A percentile compares a stretch with the other conserved stretches of the same genome.
phyloP scores from a whole-genome alignment of 2,113 vertebrate species.

The Myrmecophaga tridactyla region DNA sequence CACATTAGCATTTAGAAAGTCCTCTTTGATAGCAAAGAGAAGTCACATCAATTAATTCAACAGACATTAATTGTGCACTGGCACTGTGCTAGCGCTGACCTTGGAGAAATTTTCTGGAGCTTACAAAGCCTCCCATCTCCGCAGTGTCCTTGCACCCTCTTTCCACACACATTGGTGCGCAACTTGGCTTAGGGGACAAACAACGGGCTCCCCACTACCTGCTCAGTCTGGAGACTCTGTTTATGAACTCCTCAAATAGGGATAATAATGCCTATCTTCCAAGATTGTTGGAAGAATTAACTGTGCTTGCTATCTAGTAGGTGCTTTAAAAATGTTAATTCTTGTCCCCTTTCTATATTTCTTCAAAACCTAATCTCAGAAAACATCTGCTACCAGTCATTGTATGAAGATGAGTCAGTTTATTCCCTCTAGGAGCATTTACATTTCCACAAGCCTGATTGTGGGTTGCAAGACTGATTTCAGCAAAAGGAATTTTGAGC shows the following conservation, averaged over 20 bases:
- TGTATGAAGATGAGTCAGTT: not conserved
- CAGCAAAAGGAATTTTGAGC: not conserved
- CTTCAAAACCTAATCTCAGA: slow-evolving; percentile 7
- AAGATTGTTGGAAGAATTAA: not conserved
- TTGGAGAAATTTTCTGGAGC: not conserved
- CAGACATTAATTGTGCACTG: not conserved
- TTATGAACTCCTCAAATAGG: not conserved
- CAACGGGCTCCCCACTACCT: not conserved
- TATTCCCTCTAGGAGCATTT: not conserved
- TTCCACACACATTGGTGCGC: not conserved
- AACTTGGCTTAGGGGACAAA: not conserved
- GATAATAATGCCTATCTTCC: not conserved
- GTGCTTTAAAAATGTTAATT: not conserved
- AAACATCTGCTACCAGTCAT: not conserved
- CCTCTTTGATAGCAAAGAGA: slow-evolving; percentile 4
- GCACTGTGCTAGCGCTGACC: not conserved
- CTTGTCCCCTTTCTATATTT: not conserved
- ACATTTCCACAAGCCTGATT: not conserved
- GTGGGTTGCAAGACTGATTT: not conserved
- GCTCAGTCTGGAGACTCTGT: not conserved
- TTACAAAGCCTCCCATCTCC: not conserved
- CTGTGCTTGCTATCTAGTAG: not conserved
- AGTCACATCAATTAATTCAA: slow-evolving; percentile 27
- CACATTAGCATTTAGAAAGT: slow-evolving; percentile 24
- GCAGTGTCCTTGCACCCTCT: not conserved